Evolutionary conservation across 1,140 invertebrate species (phyloP), one percentile per base, ranked within the genome.

Genomic region (Panagrolaimus sp.): DNA sequence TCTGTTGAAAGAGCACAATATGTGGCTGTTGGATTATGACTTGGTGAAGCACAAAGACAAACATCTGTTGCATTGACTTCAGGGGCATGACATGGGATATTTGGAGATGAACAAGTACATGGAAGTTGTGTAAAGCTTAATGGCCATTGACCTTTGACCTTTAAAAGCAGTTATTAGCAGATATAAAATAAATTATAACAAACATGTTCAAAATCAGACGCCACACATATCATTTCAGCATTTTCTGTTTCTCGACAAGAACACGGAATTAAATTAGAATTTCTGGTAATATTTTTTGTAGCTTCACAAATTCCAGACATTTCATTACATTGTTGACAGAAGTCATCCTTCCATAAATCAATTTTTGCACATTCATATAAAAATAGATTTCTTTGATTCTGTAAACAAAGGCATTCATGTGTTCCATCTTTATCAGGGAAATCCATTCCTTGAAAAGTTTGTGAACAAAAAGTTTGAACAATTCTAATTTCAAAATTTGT

Each of bases 41-140:
- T 16, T 63, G 62, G 62, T 9, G 62, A 31, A 42, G 42, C 27
- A 43, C 62, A 63, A 38, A 63, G 27, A 16, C 62, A 63, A 38
- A 20, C 11, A 3, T 20, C 27, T 4, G 51, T 23, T 20, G 13
- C 51, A 20, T n/a, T 57, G 31, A 38, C 31, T 16, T 57, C 27
- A 27, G n/a, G n/a, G 1, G 51, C 13, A 11, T 25, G 11, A 57
- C 51, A 57, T 1, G 11, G 11, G 13, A 11, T 7, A 0, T 57
- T 16, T n/a, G 31, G 1, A 3, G 51, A n/a, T n/a, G 20, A 9
- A 16, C 51, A 57, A 13, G 1, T 0, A 27, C 51, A 57, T 20
- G 9, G 51, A 57, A 25, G 51, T 11, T 16, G 51, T 14, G 20
- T 16, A 13, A 57, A 57, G 4, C 8, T 13, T 25, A 57, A 11